Evolutionary conservation across 1,140 invertebrate species (phyloP), one percentile per base, ranked within the genome.

Genomic region (Elysia chlorotica): DNA sequence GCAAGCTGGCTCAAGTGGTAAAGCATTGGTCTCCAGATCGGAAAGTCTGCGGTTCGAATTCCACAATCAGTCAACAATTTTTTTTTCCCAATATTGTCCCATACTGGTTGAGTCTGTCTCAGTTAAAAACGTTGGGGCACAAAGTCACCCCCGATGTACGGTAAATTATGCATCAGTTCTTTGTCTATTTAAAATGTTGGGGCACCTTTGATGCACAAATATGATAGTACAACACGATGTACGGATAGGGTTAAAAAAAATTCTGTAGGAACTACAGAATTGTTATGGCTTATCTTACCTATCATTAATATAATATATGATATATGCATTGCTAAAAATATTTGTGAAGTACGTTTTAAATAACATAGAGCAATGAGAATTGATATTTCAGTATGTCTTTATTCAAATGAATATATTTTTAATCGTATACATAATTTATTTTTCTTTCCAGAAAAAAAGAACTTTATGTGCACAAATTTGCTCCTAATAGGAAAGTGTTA

Each of bases 381-480:
- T 48, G 41, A 48, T 10, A 10, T 48, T 14, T 48, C n/a, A 48
- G n/a, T 48, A n/a, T 10, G 41, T n/a, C 41, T 48, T 14, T 14
- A n/a, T 48, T n/a, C n/a, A 48, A 14, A 14, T 48, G 10, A n/a
- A 14, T 48, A 48, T 48, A 48, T 48, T 48, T 48, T 48, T 48
- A 48, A 48, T 48, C n/a, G 41, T 48, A n/a, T 48, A 48, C 10
- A 14, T 14, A 48, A 14, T 48, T n/a, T n/a, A 14, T 48, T 48
- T 48, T 48, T 48, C 41, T 48, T 48, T 59, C 3, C 54, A 69
- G 67, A 59, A 3, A 21, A 69, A 28, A 37, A 61, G 23, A 63
- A 63, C 28, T 62, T 71, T 33, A 71, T 71, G 69, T 71, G 69
- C 30, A 71, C 69, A 41, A 71, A 71, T 35, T 23, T 38, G 0